Evolutionary conservation across 2,797 vertebrate species (phyloP).

Genomic region (Acomys russatus): DNA sequence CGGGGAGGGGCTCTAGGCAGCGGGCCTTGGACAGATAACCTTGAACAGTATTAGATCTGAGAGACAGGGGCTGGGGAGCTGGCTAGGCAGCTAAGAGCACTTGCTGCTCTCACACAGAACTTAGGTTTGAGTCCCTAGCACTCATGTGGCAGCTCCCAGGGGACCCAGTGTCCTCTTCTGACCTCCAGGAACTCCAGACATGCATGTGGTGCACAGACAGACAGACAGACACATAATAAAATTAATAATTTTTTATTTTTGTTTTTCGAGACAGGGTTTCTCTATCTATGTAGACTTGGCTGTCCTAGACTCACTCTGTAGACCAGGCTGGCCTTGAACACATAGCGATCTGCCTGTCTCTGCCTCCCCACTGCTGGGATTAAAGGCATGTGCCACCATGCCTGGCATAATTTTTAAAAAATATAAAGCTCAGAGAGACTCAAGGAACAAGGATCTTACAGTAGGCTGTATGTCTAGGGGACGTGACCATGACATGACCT

Average conservation of each 20-base stretch:
- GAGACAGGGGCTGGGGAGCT: not conserved
- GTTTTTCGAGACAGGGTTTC: no score
- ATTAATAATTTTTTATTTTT: no score
- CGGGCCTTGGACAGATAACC: not conserved
- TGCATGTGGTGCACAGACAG: no score
- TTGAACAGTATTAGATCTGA: not conserved
- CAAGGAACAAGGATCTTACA: not conserved
- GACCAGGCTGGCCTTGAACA: no score
- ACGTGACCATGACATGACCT: no score
- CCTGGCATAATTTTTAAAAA: no score
- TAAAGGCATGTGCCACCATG: no score
- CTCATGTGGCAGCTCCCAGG: not conserved
- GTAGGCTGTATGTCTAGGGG: not conserved
- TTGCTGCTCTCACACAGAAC: not conserved
- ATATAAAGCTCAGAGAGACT: not conserved
- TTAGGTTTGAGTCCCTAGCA: not conserved
- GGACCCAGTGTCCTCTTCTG: not conserved
- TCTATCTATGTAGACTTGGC: no score
- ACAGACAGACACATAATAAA: not conserved
- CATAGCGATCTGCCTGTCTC: no score
- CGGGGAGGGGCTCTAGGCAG: not conserved
- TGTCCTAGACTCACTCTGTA: no score
- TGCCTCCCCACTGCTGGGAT: no score
- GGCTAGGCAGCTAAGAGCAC: not conserved
- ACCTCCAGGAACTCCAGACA: not conserved